Evolutionary conservation across 2,888 invertebrate genomes (phyloP).

Genomic region (Cyclophora punctaria): DNA sequence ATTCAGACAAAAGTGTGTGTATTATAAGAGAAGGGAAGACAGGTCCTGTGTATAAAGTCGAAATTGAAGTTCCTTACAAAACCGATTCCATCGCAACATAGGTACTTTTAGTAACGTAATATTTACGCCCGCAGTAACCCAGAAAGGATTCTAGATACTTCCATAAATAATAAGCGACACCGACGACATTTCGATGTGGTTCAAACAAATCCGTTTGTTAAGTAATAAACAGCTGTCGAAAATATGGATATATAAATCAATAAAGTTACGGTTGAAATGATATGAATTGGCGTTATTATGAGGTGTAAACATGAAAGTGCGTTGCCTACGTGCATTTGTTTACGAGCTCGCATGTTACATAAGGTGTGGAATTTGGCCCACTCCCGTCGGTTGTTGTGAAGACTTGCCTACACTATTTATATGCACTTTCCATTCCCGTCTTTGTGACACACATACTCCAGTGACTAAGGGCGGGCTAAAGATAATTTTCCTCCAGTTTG

Average conservation of each 20-base stretch:
- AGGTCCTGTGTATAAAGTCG: no score
- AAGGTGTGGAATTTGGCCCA: constrained; percentile 48
- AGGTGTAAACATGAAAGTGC: constrained; percentile 30
- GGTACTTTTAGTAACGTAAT: no score
- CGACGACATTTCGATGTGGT: not conserved
- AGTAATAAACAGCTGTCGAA: constrained; percentile 1
- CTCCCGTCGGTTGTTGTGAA: constrained; percentile 34
- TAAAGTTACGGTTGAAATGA: constrained; percentile 7
- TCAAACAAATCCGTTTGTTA: no score
- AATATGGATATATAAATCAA: constrained; percentile 8
- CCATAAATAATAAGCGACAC: no score
- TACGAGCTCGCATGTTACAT: constrained; percentile 58
- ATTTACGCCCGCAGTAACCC: no score
- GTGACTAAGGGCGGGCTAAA: constrained; percentile 53
- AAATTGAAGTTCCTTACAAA: no score
- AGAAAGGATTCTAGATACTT: no score
- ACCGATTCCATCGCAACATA: no score
- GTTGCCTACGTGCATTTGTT: constrained; percentile 46
- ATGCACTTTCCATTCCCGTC: constrained; percentile 58
- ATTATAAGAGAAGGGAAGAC: no score
- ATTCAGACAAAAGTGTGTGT: no score
- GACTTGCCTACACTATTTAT: constrained; percentile 46
- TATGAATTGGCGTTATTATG: constrained; percentile 23
- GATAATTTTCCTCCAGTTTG: constrained; percentile 36
- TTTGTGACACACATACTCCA: constrained; percentile 55